Conservation (phyloP, 2,113 vertebrate species). For the Eulemur macaco region DNA sequence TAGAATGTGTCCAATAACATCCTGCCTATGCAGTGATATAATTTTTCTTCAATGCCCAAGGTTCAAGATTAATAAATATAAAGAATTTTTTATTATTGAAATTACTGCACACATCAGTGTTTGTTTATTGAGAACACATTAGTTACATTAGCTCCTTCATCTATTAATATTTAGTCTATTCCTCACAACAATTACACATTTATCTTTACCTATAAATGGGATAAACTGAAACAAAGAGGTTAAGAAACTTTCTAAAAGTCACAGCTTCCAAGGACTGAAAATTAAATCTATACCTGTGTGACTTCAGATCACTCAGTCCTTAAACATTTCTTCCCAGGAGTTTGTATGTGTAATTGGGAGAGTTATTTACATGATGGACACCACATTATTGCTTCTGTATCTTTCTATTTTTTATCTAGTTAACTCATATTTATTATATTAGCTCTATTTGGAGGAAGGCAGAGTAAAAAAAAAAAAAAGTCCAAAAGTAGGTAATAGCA, state of each 20-base stretch:
- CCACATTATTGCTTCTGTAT: not conserved
- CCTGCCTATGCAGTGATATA: not conserved
- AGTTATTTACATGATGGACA: not conserved
- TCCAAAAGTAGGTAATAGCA: not conserved
- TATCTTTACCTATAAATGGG: not conserved
- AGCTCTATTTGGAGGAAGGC: not conserved
- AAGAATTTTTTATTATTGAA: not conserved
- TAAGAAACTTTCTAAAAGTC: not conserved
- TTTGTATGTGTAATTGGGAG: not conserved
- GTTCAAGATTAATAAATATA: not conserved
- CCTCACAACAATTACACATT: not conserved
- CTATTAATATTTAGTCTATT: not conserved
- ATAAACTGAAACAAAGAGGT: not conserved
- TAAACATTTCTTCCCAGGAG: not conserved
- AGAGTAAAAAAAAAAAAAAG: not conserved
- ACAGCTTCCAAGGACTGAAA: not conserved
- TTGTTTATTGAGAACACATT: not conserved
- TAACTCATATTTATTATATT: not conserved
- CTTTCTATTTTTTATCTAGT: slow-evolving; percentile 12
- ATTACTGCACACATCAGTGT: not conserved
- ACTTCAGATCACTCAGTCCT: not conserved
- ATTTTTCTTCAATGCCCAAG: not conserved
- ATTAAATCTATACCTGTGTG: not conserved
- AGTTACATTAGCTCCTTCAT: not conserved
- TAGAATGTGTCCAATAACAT: not conserved